These are phyloP conservation scores for Caenorhabditis doughertyi DNA, from an alignment of 2,888 invertebrate species.

Conservation along the genomic window DNA sequence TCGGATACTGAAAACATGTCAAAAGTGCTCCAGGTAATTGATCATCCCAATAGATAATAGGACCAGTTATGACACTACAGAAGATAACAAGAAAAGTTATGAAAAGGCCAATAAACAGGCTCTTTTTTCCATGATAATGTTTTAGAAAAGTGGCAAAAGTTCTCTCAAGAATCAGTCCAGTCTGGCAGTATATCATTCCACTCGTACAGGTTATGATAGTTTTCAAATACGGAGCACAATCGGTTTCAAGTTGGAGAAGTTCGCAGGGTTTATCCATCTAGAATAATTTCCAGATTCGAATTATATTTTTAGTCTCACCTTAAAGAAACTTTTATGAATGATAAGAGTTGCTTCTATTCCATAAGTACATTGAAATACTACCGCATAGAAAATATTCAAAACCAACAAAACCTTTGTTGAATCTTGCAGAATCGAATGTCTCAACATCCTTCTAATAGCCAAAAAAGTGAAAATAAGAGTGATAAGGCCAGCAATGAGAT, in stretches of 20 bases:
- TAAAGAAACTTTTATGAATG: no score
- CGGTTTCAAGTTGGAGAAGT: neutral
- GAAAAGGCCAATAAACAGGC: neutral
- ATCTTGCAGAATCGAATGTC: slow-evolving; percentile 12
- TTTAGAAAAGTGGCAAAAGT: slow-evolving; percentile 21
- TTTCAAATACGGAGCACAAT: slow-evolving; percentile 15
- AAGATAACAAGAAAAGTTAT: neutral
- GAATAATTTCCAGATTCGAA: neutral
- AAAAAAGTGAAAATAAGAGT: slow-evolving; percentile 8
- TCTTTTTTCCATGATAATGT: neutral
- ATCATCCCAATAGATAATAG: slow-evolving; percentile 31
- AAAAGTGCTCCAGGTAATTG: slow-evolving; percentile 2
- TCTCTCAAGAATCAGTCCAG: slow-evolving; percentile 35
- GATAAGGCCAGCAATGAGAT: slow-evolving; percentile 8
- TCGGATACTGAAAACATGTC: slow-evolving; percentile 22
- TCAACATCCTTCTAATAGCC: neutral
- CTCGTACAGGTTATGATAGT: neutral
- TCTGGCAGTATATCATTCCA: slow-evolving; percentile 40
- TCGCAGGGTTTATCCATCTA: neutral
- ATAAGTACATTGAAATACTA: slow-evolving; percentile 14
- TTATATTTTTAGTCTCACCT: slow-evolving; percentile 11
- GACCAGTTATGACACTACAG: neutral
- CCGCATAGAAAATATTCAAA: slow-evolving; percentile 7
- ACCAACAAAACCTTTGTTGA: slow-evolving; percentile 30
- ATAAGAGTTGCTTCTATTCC: slow-evolving; percentile 10